Percentiles rank a stretch among this genome's conserved stretches.
Conservation (phyloP, 1,140 invertebrate genomes). For the Monomorium pharaonis region DNA sequence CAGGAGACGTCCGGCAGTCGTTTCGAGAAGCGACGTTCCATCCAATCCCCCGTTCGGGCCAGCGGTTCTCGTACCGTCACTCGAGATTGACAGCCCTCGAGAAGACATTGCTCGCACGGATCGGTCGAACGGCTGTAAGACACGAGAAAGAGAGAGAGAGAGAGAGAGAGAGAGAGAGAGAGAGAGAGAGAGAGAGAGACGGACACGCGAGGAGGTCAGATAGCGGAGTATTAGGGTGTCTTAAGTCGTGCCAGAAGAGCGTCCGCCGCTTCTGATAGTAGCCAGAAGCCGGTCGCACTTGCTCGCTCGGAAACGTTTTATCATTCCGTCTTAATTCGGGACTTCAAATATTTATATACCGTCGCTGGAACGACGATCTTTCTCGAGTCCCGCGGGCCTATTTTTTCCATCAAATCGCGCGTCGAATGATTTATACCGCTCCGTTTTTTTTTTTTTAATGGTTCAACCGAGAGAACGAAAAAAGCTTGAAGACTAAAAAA, state of each 20-base stretch:
- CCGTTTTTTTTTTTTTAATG: slow-evolving; percentile 66
- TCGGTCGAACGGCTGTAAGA: slow-evolving; percentile 25
- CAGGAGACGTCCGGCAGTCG: slow-evolving; percentile 66
- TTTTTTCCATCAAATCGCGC: slow-evolving; percentile 72
- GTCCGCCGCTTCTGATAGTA: slow-evolving; percentile 72
- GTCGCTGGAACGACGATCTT: slow-evolving; percentile 75
- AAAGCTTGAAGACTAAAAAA: neutral
- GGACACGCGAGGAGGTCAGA: slow-evolving; percentile 57
- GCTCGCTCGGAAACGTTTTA: slow-evolving; percentile 79
- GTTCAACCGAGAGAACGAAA: neutral
- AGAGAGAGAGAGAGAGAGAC: neutral
- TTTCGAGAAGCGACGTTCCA: slow-evolving; percentile 71
- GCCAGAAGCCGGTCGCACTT: slow-evolving; percentile 74
- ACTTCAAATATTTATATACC: slow-evolving; percentile 83
- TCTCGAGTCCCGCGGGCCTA: slow-evolving; percentile 72
- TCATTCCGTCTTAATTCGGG: slow-evolving; percentile 81
- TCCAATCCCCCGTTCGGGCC: slow-evolving; percentile 66
- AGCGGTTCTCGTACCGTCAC: slow-evolving; percentile 61
- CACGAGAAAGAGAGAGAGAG: neutral
- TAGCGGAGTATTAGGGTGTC: slow-evolving; percentile 65
- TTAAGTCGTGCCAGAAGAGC: slow-evolving; percentile 62
- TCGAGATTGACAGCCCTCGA: slow-evolving; percentile 81
- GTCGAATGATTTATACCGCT: slow-evolving; percentile 70
- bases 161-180: neutral
- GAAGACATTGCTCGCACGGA: slow-evolving; percentile 72